Percentiles rank a stretch among this genome's conserved stretches.
These are phyloP conservation scores for Bombus polaris DNA, from an alignment of 1,140 invertebrate species.

Conservation along the genomic window DNA sequence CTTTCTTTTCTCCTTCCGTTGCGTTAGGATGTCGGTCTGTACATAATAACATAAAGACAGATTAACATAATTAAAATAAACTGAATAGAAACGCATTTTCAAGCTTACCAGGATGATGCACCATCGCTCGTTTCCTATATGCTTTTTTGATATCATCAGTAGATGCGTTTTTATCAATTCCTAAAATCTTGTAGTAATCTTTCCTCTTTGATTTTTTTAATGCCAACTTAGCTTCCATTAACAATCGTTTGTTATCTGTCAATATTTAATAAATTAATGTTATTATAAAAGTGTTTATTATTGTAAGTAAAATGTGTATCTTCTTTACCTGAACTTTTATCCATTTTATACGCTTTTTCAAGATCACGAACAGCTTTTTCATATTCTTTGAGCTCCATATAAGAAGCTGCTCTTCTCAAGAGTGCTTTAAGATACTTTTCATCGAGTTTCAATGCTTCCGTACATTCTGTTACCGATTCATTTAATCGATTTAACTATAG, in stretches of 20 bases:
- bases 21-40: conserved; percentile 95
- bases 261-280: neutral
- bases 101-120: conserved; percentile 90
- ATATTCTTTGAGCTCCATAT: conserved; percentile 91
- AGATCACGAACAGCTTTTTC: conserved; percentile 97
- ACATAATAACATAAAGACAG: neutral
- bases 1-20: conserved; percentile 90
- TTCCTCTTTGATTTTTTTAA: conserved; percentile 97
- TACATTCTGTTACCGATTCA: conserved; percentile 93
- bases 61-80: neutral
- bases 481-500: conserved; percentile 88
- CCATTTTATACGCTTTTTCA: conserved; percentile 92
- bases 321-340: conserved; percentile 88
- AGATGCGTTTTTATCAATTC: conserved; percentile 91
- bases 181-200: conserved; percentile 98
- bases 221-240: conserved; percentile 94
- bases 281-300: neutral
- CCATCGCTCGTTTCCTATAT: conserved; percentile 94
- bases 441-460: conserved; percentile 92
- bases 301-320: neutral
- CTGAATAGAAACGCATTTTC: no score
- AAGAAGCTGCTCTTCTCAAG: conserved; percentile 92
- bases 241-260: conserved; percentile 87
- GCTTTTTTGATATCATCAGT: conserved; percentile 98
- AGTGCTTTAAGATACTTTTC: conserved; percentile 96